These are phyloP conservation scores for Nymphicus hollandicus DNA, from an alignment of 2,113 vertebrate species.

Conservation along the genomic window DNA sequence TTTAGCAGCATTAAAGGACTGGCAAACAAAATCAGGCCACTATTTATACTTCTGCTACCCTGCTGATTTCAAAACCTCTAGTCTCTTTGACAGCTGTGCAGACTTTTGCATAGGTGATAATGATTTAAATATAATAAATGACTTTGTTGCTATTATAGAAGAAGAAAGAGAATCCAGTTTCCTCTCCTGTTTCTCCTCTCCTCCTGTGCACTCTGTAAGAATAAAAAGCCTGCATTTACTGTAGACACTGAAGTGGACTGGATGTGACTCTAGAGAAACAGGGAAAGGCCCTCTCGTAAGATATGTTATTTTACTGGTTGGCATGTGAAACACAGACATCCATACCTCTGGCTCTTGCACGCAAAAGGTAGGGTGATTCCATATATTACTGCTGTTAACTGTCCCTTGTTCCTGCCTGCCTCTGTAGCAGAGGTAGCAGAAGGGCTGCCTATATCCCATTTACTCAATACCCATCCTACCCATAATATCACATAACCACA, in stretches of 20 bases:
- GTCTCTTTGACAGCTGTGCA: background rate
- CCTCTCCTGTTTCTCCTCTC: background rate
- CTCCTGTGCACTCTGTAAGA: background rate
- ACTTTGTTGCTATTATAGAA: background rate
- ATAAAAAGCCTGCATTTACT: background rate
- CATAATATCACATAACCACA: background rate
- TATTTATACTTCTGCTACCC: background rate
- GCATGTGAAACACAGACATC: background rate
- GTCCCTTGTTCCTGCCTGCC: background rate
- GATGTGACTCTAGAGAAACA: background rate
- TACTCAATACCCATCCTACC: background rate
- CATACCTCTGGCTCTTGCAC: background rate
- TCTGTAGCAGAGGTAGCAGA: background rate
- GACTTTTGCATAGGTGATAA: background rate
- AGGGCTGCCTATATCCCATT: background rate
- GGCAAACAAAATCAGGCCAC: background rate
- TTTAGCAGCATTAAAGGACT: background rate
- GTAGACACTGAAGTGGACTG: background rate
- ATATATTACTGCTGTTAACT: background rate
- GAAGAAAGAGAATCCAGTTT: background rate
- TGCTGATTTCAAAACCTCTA: background rate
- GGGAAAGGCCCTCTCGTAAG: background rate
- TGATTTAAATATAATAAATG: background rate
- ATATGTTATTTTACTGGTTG: accelerated
- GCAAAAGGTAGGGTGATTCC: background rate